Percentiles rank a stretch among this genome's conserved stretches.
phyloP scores from a whole-genome alignment of 1,140 invertebrate genomes.

The Paralvinella palmiformis region DNA sequence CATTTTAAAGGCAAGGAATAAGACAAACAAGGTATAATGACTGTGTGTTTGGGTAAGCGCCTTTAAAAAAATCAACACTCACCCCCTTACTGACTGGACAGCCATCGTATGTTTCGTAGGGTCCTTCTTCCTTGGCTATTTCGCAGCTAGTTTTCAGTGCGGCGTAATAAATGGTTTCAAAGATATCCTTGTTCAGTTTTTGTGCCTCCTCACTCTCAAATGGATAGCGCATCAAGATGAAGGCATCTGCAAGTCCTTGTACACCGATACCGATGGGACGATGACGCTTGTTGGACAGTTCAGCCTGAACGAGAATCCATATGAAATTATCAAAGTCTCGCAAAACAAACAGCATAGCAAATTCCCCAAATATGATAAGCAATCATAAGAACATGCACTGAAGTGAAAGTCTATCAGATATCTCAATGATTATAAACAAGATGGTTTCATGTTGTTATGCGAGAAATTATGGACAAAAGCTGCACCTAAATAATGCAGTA shows the following conservation, averaged over 20 bases:
- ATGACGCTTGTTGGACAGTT: slow-evolving; percentile 82
- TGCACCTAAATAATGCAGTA: too few species aligned
- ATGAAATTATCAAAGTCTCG: too few species aligned
- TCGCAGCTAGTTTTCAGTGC: slow-evolving; percentile 95
- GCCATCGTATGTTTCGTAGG: slow-evolving; percentile 87
- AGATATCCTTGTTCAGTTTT: slow-evolving; percentile 89
- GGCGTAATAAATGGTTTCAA: slow-evolving; percentile 98
- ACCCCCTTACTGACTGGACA: slow-evolving; percentile 88
- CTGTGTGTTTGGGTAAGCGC: too few species aligned
- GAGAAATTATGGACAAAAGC: too few species aligned
- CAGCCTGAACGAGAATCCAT: slow-evolving; percentile 52
- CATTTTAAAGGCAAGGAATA: too few species aligned
- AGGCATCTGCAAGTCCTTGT: slow-evolving; percentile 94
- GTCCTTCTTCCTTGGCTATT: slow-evolving; percentile 76
- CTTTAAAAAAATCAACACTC: slow-evolving; percentile 32
- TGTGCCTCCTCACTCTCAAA: slow-evolving; percentile 76
- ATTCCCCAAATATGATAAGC: too few species aligned
- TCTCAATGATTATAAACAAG: too few species aligned
- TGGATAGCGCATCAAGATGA: slow-evolving; percentile 85
- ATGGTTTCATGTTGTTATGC: too few species aligned
- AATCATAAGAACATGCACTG: not conserved
- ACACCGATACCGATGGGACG: slow-evolving; percentile 94
- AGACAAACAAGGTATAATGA: slow-evolving; percentile 1
- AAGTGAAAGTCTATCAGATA: not conserved
- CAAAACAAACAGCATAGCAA: too few species aligned